These are phyloP conservation scores for Atta texana DNA, from an alignment of 1,140 invertebrate genomes.

Conservation along the genomic window DNA sequence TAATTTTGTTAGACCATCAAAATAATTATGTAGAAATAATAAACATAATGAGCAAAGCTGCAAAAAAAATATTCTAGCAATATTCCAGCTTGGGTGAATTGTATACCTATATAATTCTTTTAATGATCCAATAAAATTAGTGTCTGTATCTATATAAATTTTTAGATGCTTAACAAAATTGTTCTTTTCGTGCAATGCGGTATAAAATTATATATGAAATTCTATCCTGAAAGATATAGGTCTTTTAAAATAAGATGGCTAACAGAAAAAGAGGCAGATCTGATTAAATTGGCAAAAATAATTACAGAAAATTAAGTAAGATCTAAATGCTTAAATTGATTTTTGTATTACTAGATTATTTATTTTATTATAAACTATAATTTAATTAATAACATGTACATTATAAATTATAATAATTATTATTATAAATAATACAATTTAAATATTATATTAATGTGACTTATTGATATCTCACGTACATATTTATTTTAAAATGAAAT, in stretches of 20 bases:
- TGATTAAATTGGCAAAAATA: not conserved
- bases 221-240: not conserved
- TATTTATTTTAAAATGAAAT: not conserved
- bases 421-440: not conserved
- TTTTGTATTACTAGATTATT: not conserved
- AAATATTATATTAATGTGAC: not conserved
- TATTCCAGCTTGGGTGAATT: too few species aligned
- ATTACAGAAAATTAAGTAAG: not conserved
- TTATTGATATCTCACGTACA: too few species aligned
- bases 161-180: too few species aligned
- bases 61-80: too few species aligned
- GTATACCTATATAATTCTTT: too few species aligned
- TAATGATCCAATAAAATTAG: too few species aligned
- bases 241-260: too few species aligned
- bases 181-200: too few species aligned
- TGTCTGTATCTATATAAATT: too few species aligned
- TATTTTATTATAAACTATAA: constrained; percentile 11
- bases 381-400: not conserved
- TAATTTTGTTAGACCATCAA: too few species aligned
- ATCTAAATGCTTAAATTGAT: not conserved
- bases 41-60: too few species aligned
- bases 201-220: not conserved
- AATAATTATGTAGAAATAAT: too few species aligned
- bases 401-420: constrained; percentile 1
- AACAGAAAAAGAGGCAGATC: not conserved